These are phyloP conservation scores for Gobionotothen gibberifrons DNA, from an alignment of 2,797 vertebrate species.

Conservation along the genomic window DNA sequence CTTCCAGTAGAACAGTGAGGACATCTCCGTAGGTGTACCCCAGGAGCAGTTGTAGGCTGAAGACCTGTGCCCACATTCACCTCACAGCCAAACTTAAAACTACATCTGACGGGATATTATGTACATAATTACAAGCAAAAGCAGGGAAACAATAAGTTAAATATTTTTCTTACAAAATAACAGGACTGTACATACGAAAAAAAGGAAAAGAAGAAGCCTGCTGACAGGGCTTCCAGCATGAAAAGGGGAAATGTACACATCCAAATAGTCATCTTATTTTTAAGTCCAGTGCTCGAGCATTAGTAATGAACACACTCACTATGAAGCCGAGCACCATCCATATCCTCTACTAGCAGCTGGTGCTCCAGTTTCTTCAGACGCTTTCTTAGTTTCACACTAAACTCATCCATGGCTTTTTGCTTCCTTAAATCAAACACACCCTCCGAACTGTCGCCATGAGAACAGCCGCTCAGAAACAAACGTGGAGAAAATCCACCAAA, in stretches of 20 bases:
- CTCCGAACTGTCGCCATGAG: constrained; percentile 37
- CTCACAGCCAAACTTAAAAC: constrained; percentile 59
- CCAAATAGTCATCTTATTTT: constrained; percentile 46
- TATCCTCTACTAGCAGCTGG: constrained; percentile 82
- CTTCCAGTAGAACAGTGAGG: constrained; percentile 50
- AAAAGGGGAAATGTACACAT: constrained; percentile 53
- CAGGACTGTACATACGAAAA: constrained; percentile 59
- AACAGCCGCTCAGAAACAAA: constrained; percentile 52
- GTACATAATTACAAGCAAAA: constrained; percentile 81
- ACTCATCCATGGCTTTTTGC: constrained; percentile 53
- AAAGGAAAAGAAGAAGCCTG: constrained; percentile 42
- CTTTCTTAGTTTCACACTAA: constrained; percentile 30
- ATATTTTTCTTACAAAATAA: constrained; percentile 78
- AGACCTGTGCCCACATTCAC: constrained; percentile 59
- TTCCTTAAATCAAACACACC: constrained; percentile 56
- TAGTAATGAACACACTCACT: constrained; percentile 32
- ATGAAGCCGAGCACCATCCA: constrained; percentile 70
- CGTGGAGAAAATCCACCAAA: constrained; percentile 33
- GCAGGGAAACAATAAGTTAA: constrained; percentile 84
- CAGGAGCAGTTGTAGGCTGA: constrained; percentile 41
- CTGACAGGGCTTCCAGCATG: constrained; percentile 59
- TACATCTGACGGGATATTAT: constrained; percentile 67
- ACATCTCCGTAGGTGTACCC: constrained; percentile 41
- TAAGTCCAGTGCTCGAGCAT: constrained; percentile 37
- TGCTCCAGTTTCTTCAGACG: constrained; percentile 71